Base-by-base conservation (phyloP, 1,140 invertebrate genomes). In the Heliconius eleuchia region DNA sequence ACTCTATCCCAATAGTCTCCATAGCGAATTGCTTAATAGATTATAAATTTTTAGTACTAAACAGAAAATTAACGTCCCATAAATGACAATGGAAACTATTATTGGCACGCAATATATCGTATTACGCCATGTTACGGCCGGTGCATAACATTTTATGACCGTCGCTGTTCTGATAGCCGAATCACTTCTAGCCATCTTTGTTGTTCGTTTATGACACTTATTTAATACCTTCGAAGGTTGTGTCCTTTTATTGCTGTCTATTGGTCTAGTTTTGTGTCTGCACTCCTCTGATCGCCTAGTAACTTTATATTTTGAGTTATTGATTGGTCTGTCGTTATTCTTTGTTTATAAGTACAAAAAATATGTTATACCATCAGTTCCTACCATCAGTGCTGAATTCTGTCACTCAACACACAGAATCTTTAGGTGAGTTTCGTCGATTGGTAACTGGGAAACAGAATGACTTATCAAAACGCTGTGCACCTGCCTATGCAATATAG, bases 121-220 rank as follows among this genome's bases (percentile, higher is more conserved):
- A 84, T 86, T 85, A 85, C 84, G 73, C 77, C 83, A 83, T 83
- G 88, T 89, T 85, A 88, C 79, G 77, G 77, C 74, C 73, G 50
- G 75, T 80, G 83, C 84, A 85, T 87, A 86, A 84, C 85, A 80
- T 88, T 89, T 89, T 85, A 88, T 73, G 82, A 85, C 66, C 42
- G n/a, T 52, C n/a, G 55, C 19, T 6, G 60, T 73, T 76, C 79
- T 78, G 87, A 87, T 87, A 85, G 84, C 73, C 80, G 84, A 85
- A 88, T 85, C 84, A 82, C 60, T 76, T 76, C 60, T 77, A 82
- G 80, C 81, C 81, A 83, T 87, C 83, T 84, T 79, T 84, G 82
- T 86, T 50, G 60, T 34, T 76, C 37, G 23, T 76, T 80, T 85
- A 85, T 80, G 75, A 82, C 77, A 76, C 78, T 83, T 86, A 86